Base-by-base conservation (phyloP, 2,113 vertebrate species). In the Pygoscelis antarcticus region DNA sequence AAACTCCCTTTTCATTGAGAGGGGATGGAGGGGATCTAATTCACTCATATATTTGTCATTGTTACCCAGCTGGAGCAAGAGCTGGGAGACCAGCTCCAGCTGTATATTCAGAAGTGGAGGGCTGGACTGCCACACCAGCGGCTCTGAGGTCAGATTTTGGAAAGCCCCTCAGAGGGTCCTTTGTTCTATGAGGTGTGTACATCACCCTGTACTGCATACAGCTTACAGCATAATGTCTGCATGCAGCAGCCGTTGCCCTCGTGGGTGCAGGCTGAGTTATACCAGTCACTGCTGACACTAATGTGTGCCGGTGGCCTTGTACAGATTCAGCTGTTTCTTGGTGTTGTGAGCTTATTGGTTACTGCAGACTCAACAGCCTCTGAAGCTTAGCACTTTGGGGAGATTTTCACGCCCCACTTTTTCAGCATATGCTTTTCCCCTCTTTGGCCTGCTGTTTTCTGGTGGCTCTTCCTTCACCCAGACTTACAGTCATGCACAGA, bases 261-360 rank as follows among this genome's bases (percentile, higher is more conserved):
- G 1, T 29, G 26, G 40, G 16, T 77, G n/a, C 36, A 52, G 66
- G 21, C 34, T 34, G 19, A 42, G 30, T 36, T 70, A 21, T 10
- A 49, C 30, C 46, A 47, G 29, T 69, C 81, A 55, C 47, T 38
- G 8, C 15, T 8, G 3, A 54, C 25, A 66, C 10, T 26, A 12
- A 30, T 1, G 13, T 34, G 21, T 51, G 61, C 8, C 1, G 0
- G 1, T 34, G 21, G 30, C n/a, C 55, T 71, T 40, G 7, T 26
- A 14, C 23, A 57, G 34, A 40, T 34, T 52, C 55, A 27, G 23
- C 10, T 38, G 22, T 29, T 75, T 80, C 71, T 62, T 68, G 80
- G 62, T 66, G 22, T 12, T 61, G n/a, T 51, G 36, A 55, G 25
- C 9, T 52, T 60, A 69, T 16, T 0, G 0, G 34, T 29, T 86